These are phyloP conservation scores for Mesoclemmys tuberculata DNA, from an alignment of 2,113 vertebrate genomes.

Conservation along the genomic window DNA sequence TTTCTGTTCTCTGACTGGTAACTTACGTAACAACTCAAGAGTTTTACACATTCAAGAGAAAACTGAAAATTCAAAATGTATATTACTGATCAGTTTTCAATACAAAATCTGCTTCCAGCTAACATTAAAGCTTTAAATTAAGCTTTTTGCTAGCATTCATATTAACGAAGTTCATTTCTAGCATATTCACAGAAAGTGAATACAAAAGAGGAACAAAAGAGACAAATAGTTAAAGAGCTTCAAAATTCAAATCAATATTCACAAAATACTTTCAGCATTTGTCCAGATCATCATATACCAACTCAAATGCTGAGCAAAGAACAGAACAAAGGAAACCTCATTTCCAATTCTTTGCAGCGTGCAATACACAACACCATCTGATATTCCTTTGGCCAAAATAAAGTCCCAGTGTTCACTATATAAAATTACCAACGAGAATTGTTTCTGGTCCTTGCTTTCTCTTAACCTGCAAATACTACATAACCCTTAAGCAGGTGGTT, in stretches of 20 bases:
- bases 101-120: background rate
- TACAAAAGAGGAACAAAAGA: background rate
- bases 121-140: background rate
- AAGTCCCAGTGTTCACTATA: background rate
- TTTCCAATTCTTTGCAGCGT: background rate
- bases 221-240: background rate
- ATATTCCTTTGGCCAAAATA: background rate
- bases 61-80: background rate
- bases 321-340: background rate
- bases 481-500: background rate
- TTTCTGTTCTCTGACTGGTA: background rate
- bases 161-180: background rate
- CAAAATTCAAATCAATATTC: background rate
- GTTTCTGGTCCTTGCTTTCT: background rate
- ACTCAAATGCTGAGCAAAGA: background rate
- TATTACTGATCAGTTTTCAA: background rate
- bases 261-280: background rate
- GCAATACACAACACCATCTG: background rate
- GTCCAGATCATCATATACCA: background rate
- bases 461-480: constrained; percentile 1
- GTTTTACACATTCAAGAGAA: background rate
- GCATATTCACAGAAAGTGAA: background rate
- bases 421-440: rapidly evolving
- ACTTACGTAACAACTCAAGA: background rate
- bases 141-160: background rate